Conservation (phyloP, 2,113 vertebrate species). For the Rallus limicola region DNA sequence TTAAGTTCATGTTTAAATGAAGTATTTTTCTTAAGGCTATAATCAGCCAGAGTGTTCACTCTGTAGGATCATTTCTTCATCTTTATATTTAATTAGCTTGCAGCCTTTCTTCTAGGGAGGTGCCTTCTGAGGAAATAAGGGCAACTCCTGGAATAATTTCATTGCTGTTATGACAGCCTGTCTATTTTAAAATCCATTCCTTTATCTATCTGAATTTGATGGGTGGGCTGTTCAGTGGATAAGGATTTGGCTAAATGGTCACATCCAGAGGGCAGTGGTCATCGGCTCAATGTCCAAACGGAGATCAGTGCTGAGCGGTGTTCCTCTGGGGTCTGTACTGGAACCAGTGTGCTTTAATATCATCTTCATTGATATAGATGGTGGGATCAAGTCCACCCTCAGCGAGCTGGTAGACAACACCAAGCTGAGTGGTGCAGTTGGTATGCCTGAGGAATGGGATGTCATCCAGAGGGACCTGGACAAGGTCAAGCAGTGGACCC, state of each 20-base stretch:
- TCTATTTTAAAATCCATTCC: neutral
- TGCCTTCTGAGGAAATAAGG: neutral
- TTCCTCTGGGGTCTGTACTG: accelerated
- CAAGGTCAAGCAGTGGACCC: neutral
- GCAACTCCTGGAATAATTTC: neutral
- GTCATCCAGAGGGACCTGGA: neutral
- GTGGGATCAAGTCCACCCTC: neutral
- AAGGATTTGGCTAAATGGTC: neutral
- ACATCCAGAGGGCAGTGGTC: neutral
- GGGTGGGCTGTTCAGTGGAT: neutral
- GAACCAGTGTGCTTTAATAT: too few species aligned
- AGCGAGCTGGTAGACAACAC: neutral
- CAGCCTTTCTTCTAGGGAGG: neutral
- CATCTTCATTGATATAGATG: neutral
- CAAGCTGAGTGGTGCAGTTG: neutral
- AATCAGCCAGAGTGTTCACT: neutral
- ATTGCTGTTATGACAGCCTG: neutral
- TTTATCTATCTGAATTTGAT: neutral
- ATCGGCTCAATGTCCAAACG: neutral
- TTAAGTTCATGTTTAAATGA: neutral
- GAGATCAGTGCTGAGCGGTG: neutral
- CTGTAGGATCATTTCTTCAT: neutral
- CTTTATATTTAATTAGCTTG: neutral
- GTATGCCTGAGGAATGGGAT: neutral
- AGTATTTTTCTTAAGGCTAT: neutral